A percentile compares a stretch with the other conserved stretches of the same genome.
phyloP scores from a whole-genome alignment of 1,140 invertebrate species.

The Temnothorax nylanderi region DNA sequence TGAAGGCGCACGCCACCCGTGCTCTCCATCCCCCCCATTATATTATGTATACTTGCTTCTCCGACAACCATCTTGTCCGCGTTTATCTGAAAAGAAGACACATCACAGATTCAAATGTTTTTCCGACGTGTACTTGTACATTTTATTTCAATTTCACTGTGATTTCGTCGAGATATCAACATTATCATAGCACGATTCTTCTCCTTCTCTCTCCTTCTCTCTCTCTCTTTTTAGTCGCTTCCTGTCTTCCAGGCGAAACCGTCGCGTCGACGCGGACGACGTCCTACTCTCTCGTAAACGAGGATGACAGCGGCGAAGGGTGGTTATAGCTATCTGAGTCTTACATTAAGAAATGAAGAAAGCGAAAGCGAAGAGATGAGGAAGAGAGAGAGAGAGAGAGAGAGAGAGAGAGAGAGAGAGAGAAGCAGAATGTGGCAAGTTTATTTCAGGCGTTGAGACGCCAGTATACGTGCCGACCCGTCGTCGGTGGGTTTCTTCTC shows the following conservation, averaged over 20 bases:
- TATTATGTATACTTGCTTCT: constrained; percentile 91
- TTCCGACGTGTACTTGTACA: neutral
- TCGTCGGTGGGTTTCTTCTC: constrained; percentile 53
- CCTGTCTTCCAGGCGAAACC: constrained; percentile 14
- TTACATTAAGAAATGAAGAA: constrained; percentile 64
- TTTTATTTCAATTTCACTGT: constrained; percentile 7
- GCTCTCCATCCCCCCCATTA: constrained; percentile 94
- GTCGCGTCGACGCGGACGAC: neutral
- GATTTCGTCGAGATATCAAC: neutral
- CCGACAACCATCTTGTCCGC: constrained; percentile 90
- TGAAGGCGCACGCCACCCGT: constrained; percentile 92
- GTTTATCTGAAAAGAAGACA: constrained; percentile 66
- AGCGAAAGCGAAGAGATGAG: constrained; percentile 14
- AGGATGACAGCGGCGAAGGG: constrained; percentile 56
- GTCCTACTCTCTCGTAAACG: constrained; percentile 59
- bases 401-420: constrained; percentile 60
- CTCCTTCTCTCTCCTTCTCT: neutral
- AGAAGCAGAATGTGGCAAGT: constrained; percentile 74
- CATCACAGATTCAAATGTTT: neutral
- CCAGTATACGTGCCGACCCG: constrained; percentile 65
- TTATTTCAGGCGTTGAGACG: constrained; percentile 81
- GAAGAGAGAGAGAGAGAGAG: neutral
- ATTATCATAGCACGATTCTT: constrained; percentile 3
- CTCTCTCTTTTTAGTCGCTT: constrained; percentile 11
- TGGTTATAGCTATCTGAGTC: constrained; percentile 50